Conservation (phyloP, 2,113 vertebrate species). For the Cariama cristata region DNA sequence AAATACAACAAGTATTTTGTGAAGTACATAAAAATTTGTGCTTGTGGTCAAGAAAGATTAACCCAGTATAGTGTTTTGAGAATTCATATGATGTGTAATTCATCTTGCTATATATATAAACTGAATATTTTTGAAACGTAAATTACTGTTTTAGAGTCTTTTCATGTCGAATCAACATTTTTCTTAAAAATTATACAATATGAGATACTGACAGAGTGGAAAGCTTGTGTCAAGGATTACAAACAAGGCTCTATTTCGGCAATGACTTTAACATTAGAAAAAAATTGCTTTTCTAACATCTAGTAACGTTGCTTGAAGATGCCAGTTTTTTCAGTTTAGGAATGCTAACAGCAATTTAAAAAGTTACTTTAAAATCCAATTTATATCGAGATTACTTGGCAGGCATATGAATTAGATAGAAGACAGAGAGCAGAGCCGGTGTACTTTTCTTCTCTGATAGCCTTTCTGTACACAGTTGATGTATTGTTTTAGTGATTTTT, state of each 20-base stretch:
- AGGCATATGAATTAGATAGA: background rate
- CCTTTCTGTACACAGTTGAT: background rate
- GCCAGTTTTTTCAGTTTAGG: background rate
- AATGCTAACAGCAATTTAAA: background rate
- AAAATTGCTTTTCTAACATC: background rate
- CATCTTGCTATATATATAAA: background rate
- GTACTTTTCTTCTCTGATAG: background rate
- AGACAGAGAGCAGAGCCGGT: background rate
- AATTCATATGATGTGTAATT: background rate
- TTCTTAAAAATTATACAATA: background rate
- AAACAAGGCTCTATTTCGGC: background rate
- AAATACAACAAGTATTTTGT: background rate
- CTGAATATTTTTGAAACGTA: background rate
- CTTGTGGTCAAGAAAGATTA: background rate
- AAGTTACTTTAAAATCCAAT: background rate
- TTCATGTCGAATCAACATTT: background rate
- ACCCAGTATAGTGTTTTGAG: background rate
- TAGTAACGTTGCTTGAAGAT: slow-evolving; percentile 12
- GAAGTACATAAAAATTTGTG: background rate
- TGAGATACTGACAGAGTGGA: background rate
- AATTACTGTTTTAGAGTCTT: background rate
- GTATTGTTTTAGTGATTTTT: background rate
- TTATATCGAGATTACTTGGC: background rate
- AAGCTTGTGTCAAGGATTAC: background rate
- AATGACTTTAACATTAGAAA: background rate